Conservation (phyloP, 1,140 invertebrate genomes). For the Dinoponera quadriceps region DNA sequence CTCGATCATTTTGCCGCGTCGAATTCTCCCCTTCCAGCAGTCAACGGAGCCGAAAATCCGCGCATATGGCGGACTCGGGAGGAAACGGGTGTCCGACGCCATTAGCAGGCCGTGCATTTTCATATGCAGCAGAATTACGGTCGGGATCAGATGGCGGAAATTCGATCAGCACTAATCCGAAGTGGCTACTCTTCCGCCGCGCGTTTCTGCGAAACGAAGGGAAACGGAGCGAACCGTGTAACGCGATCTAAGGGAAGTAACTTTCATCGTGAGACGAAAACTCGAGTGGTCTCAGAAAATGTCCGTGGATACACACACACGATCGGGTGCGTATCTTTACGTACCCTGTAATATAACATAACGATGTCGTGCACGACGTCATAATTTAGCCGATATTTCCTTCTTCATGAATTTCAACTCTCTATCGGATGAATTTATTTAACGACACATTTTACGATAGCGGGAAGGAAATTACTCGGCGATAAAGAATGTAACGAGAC, state of each 20-base stretch:
- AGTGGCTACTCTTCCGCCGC: conserved; percentile 47
- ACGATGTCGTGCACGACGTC: not conserved
- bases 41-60: conserved; percentile 60
- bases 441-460: not conserved
- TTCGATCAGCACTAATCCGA: conserved; percentile 63
- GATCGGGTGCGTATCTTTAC: not conserved
- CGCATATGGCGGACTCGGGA: conserved; percentile 42
- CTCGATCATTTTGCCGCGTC: conserved; percentile 39
- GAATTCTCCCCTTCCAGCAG: conserved; percentile 13
- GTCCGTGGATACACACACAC: not conserved
- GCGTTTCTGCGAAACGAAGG: not conserved
- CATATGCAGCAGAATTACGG: conserved; percentile 62
- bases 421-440: not conserved
- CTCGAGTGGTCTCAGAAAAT: not conserved
- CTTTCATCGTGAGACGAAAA: conserved; percentile 19
- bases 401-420: not conserved
- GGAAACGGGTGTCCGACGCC: conserved; percentile 29
- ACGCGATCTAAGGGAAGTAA: conserved; percentile 40
- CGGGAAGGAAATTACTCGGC: too few species aligned
- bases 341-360: not conserved
- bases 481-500: too few species aligned
- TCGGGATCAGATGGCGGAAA: conserved; percentile 69
- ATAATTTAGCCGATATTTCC: not conserved
- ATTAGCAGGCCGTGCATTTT: conserved; percentile 62
- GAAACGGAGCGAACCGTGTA: conserved; percentile 35